A percentile compares a stretch with the other conserved stretches of the same genome.
Evolutionary conservation across 2,888 invertebrate genomes (phyloP).

Genomic region (Steinernema hermaphroditum): DNA sequence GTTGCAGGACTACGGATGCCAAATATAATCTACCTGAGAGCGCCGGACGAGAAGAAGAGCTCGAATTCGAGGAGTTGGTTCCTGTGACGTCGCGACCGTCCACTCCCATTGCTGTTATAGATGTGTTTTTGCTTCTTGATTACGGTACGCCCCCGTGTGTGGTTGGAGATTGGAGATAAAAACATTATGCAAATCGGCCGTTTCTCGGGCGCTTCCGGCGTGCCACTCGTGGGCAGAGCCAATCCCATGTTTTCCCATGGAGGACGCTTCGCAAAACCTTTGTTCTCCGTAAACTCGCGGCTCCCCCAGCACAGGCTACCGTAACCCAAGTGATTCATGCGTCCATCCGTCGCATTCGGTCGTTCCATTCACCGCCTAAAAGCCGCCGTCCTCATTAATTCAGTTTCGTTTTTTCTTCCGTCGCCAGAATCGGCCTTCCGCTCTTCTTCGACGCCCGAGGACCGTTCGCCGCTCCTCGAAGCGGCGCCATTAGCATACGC

Average conservation of each 20-base stretch:
- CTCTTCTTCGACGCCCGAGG: too few species aligned
- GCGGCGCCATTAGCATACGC: conserved; percentile 8
- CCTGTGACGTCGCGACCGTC: neutral
- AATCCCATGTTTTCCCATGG: conserved; percentile 11
- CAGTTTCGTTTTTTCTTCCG: too few species aligned
- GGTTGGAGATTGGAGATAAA: neutral
- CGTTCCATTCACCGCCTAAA: too few species aligned
- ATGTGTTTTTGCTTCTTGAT: neutral
- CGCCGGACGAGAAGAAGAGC: conserved; percentile 20
- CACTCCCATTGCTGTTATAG: neutral
- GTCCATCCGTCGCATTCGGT: too few species aligned
- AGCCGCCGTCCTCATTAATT: too few species aligned
- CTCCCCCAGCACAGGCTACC: too few species aligned
- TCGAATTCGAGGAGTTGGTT: neutral
- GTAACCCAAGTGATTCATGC: too few species aligned
- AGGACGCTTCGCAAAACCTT: neutral
- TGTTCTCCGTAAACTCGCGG: too few species aligned
- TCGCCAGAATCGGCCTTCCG: too few species aligned
- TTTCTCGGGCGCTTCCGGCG: neutral
- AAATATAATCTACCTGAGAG: conserved; percentile 6
- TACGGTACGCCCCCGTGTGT: neutral
- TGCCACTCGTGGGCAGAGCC: neutral
- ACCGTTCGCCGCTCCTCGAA: neutral
- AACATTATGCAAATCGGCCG: conserved; percentile 7
- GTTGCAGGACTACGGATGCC: neutral